phyloP scores from a whole-genome alignment of 37 sponge, comb jelly and placozoan genomes.

The Diacarnus erythraeanus region DNA sequence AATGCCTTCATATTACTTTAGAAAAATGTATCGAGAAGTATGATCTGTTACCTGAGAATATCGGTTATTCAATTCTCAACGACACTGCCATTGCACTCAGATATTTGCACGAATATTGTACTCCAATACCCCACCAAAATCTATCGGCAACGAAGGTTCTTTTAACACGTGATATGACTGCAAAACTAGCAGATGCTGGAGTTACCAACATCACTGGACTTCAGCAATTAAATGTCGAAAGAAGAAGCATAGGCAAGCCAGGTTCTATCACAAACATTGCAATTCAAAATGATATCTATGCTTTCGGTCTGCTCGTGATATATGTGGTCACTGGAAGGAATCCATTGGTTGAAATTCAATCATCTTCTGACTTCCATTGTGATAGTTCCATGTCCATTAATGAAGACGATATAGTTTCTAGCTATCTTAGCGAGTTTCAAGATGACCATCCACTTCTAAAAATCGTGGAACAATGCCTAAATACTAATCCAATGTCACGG shows the following conservation, averaged over 20 bases:
- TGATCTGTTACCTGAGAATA: conserved; percentile 24
- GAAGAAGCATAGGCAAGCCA: neutral
- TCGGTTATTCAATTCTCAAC: conserved; percentile 27
- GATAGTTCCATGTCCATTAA: neutral
- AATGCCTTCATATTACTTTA: conserved; percentile 27
- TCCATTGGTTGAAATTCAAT: neutral
- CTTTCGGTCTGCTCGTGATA: conserved; percentile 36
- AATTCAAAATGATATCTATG: conserved; percentile 15
- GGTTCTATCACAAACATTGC: neutral
- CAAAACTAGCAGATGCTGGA: conserved; percentile 45
- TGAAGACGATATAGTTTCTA: neutral
- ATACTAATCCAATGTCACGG: neutral
- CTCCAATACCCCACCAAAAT: conserved; percentile 21
- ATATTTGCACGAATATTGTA: conserved; percentile 38
- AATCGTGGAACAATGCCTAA: conserved; percentile 5
- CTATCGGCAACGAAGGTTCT: conserved; percentile 40
- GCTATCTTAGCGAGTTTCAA: neutral
- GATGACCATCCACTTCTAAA: conserved; percentile 13
- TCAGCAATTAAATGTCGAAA: neutral
- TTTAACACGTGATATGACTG: conserved; percentile 22
- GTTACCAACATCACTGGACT: conserved; percentile 4
- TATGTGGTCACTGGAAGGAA: conserved; percentile 22
- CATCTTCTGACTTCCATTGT: neutral
- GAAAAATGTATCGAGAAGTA: conserved; percentile 7
- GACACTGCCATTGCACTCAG: conserved; percentile 45